These are phyloP conservation scores for Athalia circularis DNA, from an alignment of 2,888 invertebrate genomes.

Conservation along the genomic window DNA sequence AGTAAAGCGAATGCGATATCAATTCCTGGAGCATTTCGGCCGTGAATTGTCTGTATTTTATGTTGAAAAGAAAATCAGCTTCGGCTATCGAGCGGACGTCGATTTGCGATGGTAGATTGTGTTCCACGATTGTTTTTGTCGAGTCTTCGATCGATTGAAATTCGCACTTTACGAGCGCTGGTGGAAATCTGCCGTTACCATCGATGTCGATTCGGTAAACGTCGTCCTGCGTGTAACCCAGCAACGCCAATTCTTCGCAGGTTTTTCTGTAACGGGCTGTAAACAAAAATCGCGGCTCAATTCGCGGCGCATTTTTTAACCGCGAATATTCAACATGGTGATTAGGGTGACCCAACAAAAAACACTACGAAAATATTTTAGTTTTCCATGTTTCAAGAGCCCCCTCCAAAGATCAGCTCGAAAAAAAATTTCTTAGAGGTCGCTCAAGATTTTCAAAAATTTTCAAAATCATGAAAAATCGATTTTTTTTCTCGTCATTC, in stretches of 20 bases:
- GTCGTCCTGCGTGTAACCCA: constrained; percentile 92
- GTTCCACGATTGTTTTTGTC: constrained; percentile 92
- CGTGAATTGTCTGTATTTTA: constrained; percentile 92
- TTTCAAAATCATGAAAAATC: too few relatives aligned
- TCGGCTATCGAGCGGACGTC: constrained; percentile 87
- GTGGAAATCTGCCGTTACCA: constrained; percentile 93
- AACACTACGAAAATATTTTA: too few relatives aligned
- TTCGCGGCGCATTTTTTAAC: constrained; percentile 12
- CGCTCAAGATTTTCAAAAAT: too few relatives aligned
- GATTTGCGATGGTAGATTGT: constrained; percentile 92
- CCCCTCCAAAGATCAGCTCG: too few relatives aligned
- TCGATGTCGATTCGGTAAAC: constrained; percentile 96
- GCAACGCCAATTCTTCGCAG: constrained; percentile 92
- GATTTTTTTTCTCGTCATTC: too few relatives aligned
- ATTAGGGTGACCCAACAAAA: too few relatives aligned
- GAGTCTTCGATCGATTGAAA: constrained; percentile 91
- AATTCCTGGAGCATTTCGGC: constrained; percentile 94
- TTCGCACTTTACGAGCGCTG: constrained; percentile 93
- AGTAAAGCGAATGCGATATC: constrained; percentile 91
- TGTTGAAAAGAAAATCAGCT: constrained; percentile 88
- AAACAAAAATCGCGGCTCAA: constrained; percentile 49
- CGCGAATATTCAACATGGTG: too few relatives aligned
- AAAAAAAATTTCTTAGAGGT: too few relatives aligned
- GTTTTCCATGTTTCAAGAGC: too few relatives aligned
- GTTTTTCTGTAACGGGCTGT: constrained; percentile 91